phyloP scores from a whole-genome alignment of 1,140 invertebrate species.

The Zaprionus lachaisei region DNA sequence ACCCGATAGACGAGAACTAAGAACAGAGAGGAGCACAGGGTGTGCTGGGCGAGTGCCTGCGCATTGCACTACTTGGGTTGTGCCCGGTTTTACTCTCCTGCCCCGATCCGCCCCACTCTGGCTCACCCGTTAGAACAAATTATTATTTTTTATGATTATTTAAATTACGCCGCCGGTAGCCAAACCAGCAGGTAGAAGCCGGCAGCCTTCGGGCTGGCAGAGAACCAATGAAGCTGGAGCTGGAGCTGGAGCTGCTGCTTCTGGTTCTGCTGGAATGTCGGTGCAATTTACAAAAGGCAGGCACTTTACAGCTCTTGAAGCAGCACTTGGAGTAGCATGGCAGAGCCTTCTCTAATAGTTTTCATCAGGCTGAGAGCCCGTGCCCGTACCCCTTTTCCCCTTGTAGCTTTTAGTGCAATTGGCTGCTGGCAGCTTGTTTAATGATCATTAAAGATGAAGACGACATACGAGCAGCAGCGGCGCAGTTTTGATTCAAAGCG shows the following conservation, averaged over 20 bases:
- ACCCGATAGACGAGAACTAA: not conserved
- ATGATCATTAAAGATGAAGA: slow-evolving; percentile 81
- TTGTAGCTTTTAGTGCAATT: slow-evolving; percentile 79
- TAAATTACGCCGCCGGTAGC: slow-evolving; percentile 71
- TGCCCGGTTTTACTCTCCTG: not conserved
- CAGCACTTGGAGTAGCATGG: slow-evolving; percentile 36
- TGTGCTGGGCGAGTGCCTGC: not conserved
- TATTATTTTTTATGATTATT: slow-evolving; percentile 83
- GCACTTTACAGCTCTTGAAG: slow-evolving; percentile 68
- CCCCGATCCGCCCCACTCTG: not conserved
- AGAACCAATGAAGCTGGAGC: slow-evolving; percentile 9
- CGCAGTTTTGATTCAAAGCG: slow-evolving; percentile 76
- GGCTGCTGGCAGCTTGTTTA: slow-evolving; percentile 79
- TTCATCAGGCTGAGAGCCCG: slow-evolving; percentile 68
- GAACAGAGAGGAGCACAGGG: not conserved
- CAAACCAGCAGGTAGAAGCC: slow-evolving; percentile 29
- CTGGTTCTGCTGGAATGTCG: slow-evolving; percentile 61
- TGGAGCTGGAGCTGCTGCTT: slow-evolving; percentile 3
- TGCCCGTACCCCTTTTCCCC: not conserved
- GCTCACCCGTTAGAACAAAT: slow-evolving; percentile 66
- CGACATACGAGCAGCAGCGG: slow-evolving; percentile 61
- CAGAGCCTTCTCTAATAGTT: slow-evolving; percentile 69
- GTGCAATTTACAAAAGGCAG: slow-evolving; percentile 76
- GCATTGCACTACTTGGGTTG: slow-evolving; percentile 5
- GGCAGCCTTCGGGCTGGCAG: slow-evolving; percentile 11